Evolutionary conservation across 2,888 invertebrate species (phyloP).

Genomic region (Lepetodrilus schrolli): DNA sequence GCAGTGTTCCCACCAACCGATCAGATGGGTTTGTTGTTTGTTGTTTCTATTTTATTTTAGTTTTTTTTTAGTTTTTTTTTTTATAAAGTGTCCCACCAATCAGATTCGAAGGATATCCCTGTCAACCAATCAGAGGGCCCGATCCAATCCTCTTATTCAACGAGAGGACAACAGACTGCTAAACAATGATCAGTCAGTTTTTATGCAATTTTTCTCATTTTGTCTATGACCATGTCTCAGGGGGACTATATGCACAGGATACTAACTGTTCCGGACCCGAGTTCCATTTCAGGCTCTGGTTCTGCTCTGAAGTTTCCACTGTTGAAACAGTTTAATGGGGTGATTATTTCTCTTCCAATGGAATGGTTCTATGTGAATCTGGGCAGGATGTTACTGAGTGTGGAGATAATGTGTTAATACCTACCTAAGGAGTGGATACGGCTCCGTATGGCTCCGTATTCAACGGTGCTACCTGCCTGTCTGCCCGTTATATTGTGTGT

Average conservation of each 20-base stretch:
- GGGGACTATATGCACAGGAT: slow-evolving; percentile 32
- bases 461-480: background rate
- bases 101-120: slow-evolving; percentile 1
- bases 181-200: slow-evolving; percentile 27
- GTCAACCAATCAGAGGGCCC: slow-evolving; percentile 13
- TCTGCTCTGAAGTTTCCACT: slow-evolving; percentile 9
- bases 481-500: background rate
- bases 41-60: too few species aligned
- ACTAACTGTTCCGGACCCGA: background rate
- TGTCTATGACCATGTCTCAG: background rate
- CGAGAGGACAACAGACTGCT: slow-evolving; percentile 15
- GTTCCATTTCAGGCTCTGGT: background rate
- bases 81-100: background rate
- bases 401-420: slow-evolving; percentile 15
- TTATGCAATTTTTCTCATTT: slow-evolving; percentile 30
- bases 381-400: background rate
- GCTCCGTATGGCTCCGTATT: slow-evolving; percentile 1
- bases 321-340: slow-evolving; percentile 24
- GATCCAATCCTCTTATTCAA: background rate
- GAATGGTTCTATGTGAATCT: slow-evolving; percentile 12
- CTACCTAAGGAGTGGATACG: slow-evolving; percentile 11
- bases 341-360: slow-evolving; percentile 18
- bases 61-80: too few species aligned
- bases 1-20: background rate
- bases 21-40: background rate